phyloP scores from a whole-genome alignment of 2,113 vertebrate genomes.

The Romanogobio albipinnatus region DNA sequence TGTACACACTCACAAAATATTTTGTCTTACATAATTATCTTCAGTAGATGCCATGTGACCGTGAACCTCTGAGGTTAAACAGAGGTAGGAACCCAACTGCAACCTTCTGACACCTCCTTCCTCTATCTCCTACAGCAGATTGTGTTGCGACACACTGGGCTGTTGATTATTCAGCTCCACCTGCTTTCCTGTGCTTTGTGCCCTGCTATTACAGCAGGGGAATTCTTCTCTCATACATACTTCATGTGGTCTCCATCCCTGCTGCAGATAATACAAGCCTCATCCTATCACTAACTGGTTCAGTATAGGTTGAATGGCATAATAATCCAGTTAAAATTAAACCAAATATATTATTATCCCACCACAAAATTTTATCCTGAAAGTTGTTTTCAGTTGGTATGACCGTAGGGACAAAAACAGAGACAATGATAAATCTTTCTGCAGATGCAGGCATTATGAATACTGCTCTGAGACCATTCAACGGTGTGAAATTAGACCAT shows the following conservation, averaged over 20 bases:
- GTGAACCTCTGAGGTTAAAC: conserved; percentile 1
- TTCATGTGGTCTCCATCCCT: conserved; percentile 12
- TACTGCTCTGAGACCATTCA: background rate
- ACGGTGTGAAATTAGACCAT: background rate
- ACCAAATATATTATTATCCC: background rate
- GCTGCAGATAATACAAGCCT: background rate
- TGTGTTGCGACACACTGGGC: conserved; percentile 67
- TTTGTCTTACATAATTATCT: background rate
- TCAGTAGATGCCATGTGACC: conserved; percentile 1
- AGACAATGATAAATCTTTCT: background rate
- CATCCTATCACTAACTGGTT: background rate
- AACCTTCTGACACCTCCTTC: conserved; percentile 23
- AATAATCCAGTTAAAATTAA: background rate
- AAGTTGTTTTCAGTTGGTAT: background rate
- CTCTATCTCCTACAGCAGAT: conserved; percentile 60
- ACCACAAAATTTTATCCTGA: background rate
- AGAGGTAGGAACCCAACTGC: background rate
- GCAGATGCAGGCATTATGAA: background rate
- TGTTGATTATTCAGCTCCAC: conserved; percentile 74
- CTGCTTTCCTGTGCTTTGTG: conserved; percentile 62
- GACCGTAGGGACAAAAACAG: background rate
- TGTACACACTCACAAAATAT: background rate
- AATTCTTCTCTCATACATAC: conserved; percentile 37
- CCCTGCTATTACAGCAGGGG: background rate
- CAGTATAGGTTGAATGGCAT: background rate